Conservation (phyloP, 2,888 invertebrate species). For the Eupithecia exiguata region DNA sequence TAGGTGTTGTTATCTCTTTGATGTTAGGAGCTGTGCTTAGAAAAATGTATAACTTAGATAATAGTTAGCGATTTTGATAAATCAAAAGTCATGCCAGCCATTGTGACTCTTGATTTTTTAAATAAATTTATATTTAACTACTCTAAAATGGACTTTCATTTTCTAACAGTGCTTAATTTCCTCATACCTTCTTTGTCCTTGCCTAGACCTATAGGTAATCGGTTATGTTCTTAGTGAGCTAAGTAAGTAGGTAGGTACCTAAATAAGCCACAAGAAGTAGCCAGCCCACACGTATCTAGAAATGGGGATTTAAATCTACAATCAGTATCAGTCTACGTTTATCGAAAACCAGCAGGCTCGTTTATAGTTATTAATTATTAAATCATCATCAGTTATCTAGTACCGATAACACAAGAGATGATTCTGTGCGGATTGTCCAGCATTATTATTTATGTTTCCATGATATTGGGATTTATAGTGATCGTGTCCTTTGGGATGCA, state of each 20-base stretch:
- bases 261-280: too few relatives aligned
- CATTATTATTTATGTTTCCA: background rate
- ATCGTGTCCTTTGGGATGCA: background rate
- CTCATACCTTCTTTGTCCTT: background rate
- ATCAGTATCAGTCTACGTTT: too few relatives aligned
- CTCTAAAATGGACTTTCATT: slow-evolving; percentile 53
- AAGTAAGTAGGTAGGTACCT: too few relatives aligned
- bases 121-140: slow-evolving; percentile 76
- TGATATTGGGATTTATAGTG: background rate
- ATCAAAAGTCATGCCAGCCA: slow-evolving; percentile 83
- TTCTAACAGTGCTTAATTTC: background rate
- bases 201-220: background rate
- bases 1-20: slow-evolving; percentile 23
- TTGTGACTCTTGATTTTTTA: slow-evolving; percentile 77
- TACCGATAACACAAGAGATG: background rate
- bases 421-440: background rate
- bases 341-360: too few relatives aligned
- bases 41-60: slow-evolving; percentile 7
- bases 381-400: too few relatives aligned
- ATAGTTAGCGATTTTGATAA: slow-evolving; percentile 48
- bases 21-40: slow-evolving; percentile 39
- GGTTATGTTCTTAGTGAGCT: too few relatives aligned
- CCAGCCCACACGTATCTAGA: too few relatives aligned
- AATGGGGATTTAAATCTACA: too few relatives aligned
- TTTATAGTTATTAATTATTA: too few relatives aligned